Percentiles rank a stretch among this genome's conserved stretches.
Evolutionary conservation across 2,113 vertebrate genomes (phyloP).

Genomic region (Oryzias woworae): DNA sequence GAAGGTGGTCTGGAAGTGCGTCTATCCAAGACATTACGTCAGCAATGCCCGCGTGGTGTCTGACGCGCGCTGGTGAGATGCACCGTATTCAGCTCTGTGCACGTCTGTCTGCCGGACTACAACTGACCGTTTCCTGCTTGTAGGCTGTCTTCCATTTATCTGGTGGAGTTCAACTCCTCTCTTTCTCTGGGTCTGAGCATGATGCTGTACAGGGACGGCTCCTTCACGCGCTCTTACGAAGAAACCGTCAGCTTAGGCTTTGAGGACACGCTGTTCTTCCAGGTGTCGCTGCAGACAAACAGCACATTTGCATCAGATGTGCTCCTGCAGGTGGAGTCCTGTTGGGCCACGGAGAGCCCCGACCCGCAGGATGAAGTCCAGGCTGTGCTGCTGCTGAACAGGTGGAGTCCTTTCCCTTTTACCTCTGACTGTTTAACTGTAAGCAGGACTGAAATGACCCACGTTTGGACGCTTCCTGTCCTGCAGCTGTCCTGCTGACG

Average conservation of each 20-base stretch:
- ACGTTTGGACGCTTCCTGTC: too few species aligned
- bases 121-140: not conserved
- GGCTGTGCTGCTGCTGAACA: constrained; percentile 44
- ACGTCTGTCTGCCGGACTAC: too few species aligned
- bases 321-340: constrained; percentile 63
- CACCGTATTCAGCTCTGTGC: not conserved
- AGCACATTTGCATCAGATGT: constrained; percentile 50
- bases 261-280: constrained; percentile 60
- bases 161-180: constrained; percentile 60
- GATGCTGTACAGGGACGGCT: constrained; percentile 47
- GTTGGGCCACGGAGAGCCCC: constrained; percentile 69
- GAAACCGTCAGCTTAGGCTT: constrained; percentile 4
- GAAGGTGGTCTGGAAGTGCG: constrained; percentile 64
- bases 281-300: constrained; percentile 59
- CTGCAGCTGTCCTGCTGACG: constrained; percentile 68
- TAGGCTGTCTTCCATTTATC: constrained; percentile 52
- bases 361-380: constrained; percentile 35
- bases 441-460: too few species aligned
- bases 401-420: too few species aligned
- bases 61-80: constrained; percentile 58
- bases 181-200: constrained; percentile 61
- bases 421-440: too few species aligned
- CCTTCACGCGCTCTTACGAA: constrained; percentile 27
- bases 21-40: constrained; percentile 61
- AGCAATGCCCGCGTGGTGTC: constrained; percentile 40